Evolutionary conservation across 1,140 invertebrate species (phyloP), one percentile per base, ranked within the genome.

Genomic region (Phymastichus coffea): DNA sequence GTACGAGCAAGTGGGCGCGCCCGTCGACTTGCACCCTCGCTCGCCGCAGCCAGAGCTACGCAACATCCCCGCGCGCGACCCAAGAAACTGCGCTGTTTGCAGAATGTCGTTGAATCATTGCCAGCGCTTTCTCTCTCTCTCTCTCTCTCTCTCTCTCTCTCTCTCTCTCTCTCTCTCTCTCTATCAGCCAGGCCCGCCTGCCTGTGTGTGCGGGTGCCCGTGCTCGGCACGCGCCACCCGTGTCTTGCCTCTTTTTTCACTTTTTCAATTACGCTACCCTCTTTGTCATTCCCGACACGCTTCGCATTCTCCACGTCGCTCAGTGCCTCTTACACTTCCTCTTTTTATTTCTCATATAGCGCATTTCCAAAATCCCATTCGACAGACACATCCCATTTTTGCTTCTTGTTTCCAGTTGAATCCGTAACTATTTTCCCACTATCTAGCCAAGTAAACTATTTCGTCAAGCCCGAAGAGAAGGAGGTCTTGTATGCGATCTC

Each of bases 61-160:
- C 12, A 6, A 7, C 25, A 2, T 23, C 22, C 20, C 1, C 38
- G n/a, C 10, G 2, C 22, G 0, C 9, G 12, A 7, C 10, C 4
- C 6, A n/a, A 46, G 37, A 55, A 55, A 55, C 23, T 15, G 46
- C 53, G 19, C n/a, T 56, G 46, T 61, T 61, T 61, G 59, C 53
- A 22, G 59, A 61, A 56, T 61, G 51, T 44, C 53, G 59, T 55
- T 49, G 59, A 61, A 61, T 61, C 59, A 61, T 61, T 51, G 59
- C 47, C 17, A 25, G 2, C 28, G 28, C 28, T 6, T 33, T 7
- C 30, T n/a, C 19, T 15, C 19, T 23, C 33, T 23, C 30, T 37
- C 30, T 22, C 12, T 20, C 14, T 8, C 38, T 20, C 20, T 40
- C 19, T 43, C 41, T 44, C 10, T 1, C 10, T 44, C 26, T 30